Evolutionary conservation across 2,888 invertebrate species (phyloP).

Genomic region (Blastobasis adustella): DNA sequence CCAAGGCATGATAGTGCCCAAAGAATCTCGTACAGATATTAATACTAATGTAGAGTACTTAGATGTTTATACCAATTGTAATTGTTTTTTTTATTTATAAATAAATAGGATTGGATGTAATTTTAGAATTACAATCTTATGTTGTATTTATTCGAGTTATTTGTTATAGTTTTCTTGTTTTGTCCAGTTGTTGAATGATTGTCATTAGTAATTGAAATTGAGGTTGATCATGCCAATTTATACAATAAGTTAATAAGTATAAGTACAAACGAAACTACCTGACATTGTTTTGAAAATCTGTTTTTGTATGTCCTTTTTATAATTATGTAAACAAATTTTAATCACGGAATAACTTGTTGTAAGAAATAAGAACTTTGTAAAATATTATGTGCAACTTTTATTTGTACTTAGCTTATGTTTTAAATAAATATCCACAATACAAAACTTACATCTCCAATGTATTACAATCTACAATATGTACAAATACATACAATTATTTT

Average conservation of each 20-base stretch:
- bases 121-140: too few relatives aligned
- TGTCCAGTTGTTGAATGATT: too few relatives aligned
- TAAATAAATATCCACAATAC: neutral
- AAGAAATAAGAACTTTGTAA: constrained; percentile 3
- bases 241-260: constrained; percentile 12
- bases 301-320: constrained; percentile 28
- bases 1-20: too few relatives aligned
- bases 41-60: too few relatives aligned
- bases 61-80: too few relatives aligned
- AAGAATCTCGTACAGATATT: too few relatives aligned
- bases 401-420: constrained; percentile 23
- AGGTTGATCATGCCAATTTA: constrained; percentile 35
- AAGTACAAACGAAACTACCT: constrained; percentile 28
- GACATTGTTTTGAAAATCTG: constrained; percentile 26
- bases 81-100: too few relatives aligned
- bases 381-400: constrained; percentile 25
- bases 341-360: neutral
- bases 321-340: constrained; percentile 18
- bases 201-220: neutral
- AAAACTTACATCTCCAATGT: neutral
- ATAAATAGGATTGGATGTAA: too few relatives aligned
- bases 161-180: too few relatives aligned
- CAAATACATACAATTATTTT: too few relatives aligned
- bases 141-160: too few relatives aligned
- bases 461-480: too few relatives aligned